phyloP scores from a whole-genome alignment of 1,140 invertebrate genomes.

The Drosophila watanabei region DNA sequence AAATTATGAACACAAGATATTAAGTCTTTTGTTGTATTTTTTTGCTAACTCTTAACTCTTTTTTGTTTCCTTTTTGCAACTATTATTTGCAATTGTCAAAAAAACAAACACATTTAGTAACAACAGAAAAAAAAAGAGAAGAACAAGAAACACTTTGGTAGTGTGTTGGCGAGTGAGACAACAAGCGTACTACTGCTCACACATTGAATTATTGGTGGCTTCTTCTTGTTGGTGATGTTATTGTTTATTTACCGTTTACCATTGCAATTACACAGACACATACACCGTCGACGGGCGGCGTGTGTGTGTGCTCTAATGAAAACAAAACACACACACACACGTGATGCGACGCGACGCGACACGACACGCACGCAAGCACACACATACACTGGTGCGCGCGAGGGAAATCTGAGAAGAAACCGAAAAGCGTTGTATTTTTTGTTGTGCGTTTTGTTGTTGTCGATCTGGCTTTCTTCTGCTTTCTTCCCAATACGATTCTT shows the following conservation, averaged over 20 bases:
- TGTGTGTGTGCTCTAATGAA: conserved; percentile 55
- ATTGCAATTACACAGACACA: conserved; percentile 39
- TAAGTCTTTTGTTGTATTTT: conserved; percentile 72
- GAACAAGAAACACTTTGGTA: conserved; percentile 11
- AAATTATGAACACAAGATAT: conserved; percentile 79
- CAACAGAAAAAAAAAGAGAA: conserved; percentile 13
- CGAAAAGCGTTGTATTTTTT: conserved; percentile 19
- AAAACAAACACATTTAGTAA: conserved; percentile 12
- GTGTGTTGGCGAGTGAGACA: conserved; percentile 11
- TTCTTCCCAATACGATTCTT: conserved; percentile 10
- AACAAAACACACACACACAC: conserved; percentile 39
- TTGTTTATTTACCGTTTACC: conserved; percentile 35
- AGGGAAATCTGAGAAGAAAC: conserved; percentile 32
- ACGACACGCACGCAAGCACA: conserved; percentile 21
- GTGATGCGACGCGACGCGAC: conserved; percentile 10
- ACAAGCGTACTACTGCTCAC: conserved; percentile 2
- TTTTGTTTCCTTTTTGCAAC: conserved; percentile 8
- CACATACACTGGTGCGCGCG: conserved; percentile 8
- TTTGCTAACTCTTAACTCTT: conserved; percentile 37
- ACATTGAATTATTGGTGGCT: conserved; percentile 15
- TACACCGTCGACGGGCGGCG: conserved; percentile 24
- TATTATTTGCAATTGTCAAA: conserved; percentile 15
- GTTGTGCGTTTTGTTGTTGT: conserved; percentile 2
- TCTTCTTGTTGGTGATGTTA: conserved; percentile 11
- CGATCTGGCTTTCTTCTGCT: conserved; percentile 12